Percentiles rank a stretch among this genome's conserved stretches.
phyloP scores from a whole-genome alignment of 2,113 vertebrate genomes.

The Nansenia antarctica region DNA sequence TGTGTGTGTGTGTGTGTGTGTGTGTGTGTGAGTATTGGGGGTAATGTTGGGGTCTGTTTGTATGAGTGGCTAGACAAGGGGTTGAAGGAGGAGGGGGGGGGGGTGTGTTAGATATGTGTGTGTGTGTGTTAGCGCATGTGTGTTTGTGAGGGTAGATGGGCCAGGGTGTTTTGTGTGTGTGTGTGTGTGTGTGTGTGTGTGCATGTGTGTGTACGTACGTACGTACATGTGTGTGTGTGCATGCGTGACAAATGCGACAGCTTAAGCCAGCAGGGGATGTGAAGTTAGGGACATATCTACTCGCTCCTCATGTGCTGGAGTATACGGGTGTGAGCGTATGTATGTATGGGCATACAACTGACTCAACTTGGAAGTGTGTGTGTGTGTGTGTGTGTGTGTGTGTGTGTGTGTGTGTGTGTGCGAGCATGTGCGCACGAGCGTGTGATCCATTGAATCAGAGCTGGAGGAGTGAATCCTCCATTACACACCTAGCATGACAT shows the following conservation, averaged over 20 bases:
- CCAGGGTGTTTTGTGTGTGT: too few relatives aligned
- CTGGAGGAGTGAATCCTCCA: background rate
- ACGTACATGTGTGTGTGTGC: background rate
- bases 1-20: slow-evolving; percentile 31
- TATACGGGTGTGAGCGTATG: too few relatives aligned
- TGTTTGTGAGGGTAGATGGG: background rate
- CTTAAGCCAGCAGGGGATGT: background rate
- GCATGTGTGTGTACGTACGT: background rate
- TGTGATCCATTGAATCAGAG: background rate
- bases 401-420: background rate
- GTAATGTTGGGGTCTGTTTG: background rate
- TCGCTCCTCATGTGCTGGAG: too few relatives aligned
- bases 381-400: background rate
- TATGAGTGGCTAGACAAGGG: background rate
- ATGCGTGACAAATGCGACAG: background rate
- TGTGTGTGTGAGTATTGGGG: background rate
- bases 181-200: background rate
- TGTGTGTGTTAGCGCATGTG: too few relatives aligned
- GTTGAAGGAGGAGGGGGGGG: background rate
- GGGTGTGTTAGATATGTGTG: background rate
- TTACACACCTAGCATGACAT: background rate
- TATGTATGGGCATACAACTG: too few relatives aligned
- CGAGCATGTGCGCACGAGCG: too few relatives aligned
- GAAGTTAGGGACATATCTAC: too few relatives aligned
- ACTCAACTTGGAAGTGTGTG: too few relatives aligned